A percentile compares a stretch with the other conserved stretches of the same genome.
Evolutionary conservation across 35 echinoderm and acorn worm genomes (phyloP).

Genomic region (Strongylocentrotus purpuratus): DNA sequence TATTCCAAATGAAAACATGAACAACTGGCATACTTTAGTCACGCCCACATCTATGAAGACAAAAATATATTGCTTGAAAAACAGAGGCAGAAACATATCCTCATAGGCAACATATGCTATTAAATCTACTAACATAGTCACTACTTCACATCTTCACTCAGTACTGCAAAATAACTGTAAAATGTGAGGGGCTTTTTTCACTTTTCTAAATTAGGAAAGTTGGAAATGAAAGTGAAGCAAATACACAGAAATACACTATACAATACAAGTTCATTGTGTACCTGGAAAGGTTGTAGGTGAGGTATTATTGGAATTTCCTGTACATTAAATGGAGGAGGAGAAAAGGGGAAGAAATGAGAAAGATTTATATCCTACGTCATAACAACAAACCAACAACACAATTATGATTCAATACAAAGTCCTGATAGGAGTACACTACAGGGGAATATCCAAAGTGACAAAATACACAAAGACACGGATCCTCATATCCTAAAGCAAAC

Average conservation of each 20-base stretch:
- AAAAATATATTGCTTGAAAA: background rate
- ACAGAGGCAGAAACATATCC: background rate
- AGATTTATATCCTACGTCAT: background rate
- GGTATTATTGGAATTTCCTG: constrained; percentile 37
- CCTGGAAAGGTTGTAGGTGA: constrained; percentile 51
- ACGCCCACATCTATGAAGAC: background rate
- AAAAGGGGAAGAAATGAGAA: constrained; percentile 1
- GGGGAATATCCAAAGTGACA: background rate
- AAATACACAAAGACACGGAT: background rate
- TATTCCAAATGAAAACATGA: background rate
- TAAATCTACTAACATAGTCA: background rate
- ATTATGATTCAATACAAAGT: background rate
- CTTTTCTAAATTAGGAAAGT: background rate
- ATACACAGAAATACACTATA: background rate
- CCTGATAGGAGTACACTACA: background rate
- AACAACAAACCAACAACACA: background rate
- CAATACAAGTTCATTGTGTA: background rate
- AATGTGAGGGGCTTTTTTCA: background rate
- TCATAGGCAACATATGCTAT: background rate
- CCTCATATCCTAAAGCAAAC: background rate
- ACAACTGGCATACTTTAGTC: background rate
- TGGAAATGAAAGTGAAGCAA: background rate
- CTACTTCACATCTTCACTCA: background rate
- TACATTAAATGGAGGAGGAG: background rate
- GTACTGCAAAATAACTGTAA: background rate